phyloP scores from a whole-genome alignment of 2,797 vertebrate genomes.

The Masticophis lateralis region DNA sequence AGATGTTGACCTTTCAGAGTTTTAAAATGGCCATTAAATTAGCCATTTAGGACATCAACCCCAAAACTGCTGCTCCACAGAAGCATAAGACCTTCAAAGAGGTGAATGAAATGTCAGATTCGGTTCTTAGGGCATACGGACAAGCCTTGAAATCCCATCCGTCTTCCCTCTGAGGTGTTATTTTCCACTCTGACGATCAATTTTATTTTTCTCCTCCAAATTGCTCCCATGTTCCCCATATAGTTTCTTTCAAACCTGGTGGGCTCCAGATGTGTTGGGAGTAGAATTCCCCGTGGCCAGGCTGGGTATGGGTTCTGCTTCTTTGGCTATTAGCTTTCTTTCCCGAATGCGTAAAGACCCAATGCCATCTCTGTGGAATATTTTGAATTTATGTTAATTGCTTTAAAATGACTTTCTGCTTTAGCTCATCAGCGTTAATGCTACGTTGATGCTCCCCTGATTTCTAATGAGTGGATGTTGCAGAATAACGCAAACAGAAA shows the following conservation, averaged over 20 bases:
- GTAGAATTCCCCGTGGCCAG: neutral
- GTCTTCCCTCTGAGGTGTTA: neutral
- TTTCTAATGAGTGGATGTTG: conserved; percentile 41
- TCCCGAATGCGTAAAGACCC: neutral
- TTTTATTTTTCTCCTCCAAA: neutral
- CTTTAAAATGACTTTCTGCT: conserved; percentile 36
- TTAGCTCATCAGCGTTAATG: conserved; percentile 28
- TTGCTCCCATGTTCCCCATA: neutral
- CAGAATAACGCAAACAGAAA: conserved; percentile 11
- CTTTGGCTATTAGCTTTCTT: neutral
- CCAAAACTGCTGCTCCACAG: neutral
- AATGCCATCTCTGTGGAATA: neutral
- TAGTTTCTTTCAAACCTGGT: neutral
- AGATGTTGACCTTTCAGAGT: neutral
- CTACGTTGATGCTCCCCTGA: conserved; percentile 27
- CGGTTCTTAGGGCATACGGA: neutral
- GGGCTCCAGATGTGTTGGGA: neutral
- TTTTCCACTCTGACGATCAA: neutral
- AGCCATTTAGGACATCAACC: neutral
- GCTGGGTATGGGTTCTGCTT: neutral
- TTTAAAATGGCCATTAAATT: neutral
- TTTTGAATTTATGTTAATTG: neutral
- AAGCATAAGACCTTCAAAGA: neutral
- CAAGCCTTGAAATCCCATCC: neutral
- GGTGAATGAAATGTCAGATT: neutral